A percentile compares a stretch with the other conserved stretches of the same genome.
These are phyloP conservation scores for Carcharodon carcharias DNA, from an alignment of 2,797 vertebrate genomes.

Conservation along the genomic window DNA sequence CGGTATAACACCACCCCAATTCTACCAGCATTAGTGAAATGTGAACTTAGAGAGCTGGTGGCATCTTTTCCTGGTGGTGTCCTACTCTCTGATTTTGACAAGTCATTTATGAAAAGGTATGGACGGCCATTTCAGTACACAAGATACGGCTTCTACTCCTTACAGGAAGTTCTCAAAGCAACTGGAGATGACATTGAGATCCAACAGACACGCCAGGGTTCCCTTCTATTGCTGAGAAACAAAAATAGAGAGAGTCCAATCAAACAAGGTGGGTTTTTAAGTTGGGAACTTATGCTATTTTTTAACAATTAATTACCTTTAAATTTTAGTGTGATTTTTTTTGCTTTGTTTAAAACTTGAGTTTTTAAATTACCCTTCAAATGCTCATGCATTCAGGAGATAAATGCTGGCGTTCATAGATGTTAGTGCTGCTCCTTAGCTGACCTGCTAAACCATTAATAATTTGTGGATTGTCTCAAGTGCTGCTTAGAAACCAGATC, in stretches of 20 bases:
- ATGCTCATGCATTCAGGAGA: neutral
- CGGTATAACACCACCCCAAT: constrained; percentile 51
- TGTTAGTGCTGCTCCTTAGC: neutral
- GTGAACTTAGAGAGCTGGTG: constrained; percentile 72
- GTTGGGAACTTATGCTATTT: neutral
- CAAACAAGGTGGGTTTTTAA: neutral
- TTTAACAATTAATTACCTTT: neutral
- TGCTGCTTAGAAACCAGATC: neutral
- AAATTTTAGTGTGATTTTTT: neutral
- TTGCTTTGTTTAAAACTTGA: neutral
- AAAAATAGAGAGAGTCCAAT: neutral
- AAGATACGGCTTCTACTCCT: constrained; percentile 73
- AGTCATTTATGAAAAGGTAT: constrained; percentile 60
- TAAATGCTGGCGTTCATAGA: neutral
- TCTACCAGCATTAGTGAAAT: constrained; percentile 64
- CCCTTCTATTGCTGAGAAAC: constrained; percentile 63
- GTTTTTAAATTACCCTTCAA: neutral
- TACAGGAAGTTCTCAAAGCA: constrained; percentile 65
- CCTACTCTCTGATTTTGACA: constrained; percentile 67
- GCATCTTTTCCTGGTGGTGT: constrained; percentile 60
- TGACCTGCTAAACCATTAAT: neutral
- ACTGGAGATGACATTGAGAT: constrained; percentile 62
- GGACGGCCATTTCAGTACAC: constrained; percentile 61
- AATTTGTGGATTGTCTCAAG: neutral
- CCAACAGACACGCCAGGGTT: constrained; percentile 66